Evolutionary conservation across 1,140 invertebrate genomes (phyloP).

Genomic region (Drosophila kohkoa): DNA sequence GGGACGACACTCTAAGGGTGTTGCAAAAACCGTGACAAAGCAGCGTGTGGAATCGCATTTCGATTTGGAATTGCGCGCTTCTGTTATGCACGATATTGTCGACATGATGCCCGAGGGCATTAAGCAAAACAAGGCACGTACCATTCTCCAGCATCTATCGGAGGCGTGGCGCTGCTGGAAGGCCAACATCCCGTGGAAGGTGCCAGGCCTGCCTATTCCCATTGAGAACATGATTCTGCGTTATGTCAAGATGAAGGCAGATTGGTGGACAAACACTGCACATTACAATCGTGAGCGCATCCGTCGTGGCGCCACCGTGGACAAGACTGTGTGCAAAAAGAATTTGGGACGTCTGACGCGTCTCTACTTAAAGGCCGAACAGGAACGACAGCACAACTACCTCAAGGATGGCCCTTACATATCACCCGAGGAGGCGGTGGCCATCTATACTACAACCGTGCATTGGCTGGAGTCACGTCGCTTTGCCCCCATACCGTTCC

Average conservation of each 20-base stretch:
- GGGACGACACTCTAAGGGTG: constrained; percentile 98
- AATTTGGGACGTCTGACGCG: constrained; percentile 98
- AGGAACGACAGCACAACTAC: constrained; percentile 99
- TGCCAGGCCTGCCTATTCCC: constrained; percentile 98
- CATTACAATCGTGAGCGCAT: constrained; percentile 99
- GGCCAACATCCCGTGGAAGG: constrained; percentile 99
- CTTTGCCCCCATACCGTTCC: constrained; percentile 99
- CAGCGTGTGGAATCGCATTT: constrained; percentile 99
- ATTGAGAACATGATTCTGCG: constrained; percentile 99
- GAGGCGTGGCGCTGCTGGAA: constrained; percentile 99
- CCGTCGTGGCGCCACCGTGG: constrained; percentile 96
- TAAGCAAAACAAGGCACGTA: constrained; percentile 99
- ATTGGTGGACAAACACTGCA: constrained; percentile 99
- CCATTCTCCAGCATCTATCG: constrained; percentile 99
- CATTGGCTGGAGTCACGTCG: constrained; percentile 99
- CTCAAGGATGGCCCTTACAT: constrained; percentile 99
- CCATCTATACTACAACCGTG: constrained; percentile 99
- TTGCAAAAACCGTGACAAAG: constrained; percentile 99
- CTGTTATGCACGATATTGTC: constrained; percentile 99
- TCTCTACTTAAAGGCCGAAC: constrained; percentile 99
- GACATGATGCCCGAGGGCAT: constrained; percentile 99
- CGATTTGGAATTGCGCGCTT: constrained; percentile 98
- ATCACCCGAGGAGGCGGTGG: constrained; percentile 99
- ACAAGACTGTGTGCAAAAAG: constrained; percentile 99
- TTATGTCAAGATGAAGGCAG: constrained; percentile 99